phyloP scores from a whole-genome alignment of 2,797 vertebrate genomes.

The Acomys russatus region DNA sequence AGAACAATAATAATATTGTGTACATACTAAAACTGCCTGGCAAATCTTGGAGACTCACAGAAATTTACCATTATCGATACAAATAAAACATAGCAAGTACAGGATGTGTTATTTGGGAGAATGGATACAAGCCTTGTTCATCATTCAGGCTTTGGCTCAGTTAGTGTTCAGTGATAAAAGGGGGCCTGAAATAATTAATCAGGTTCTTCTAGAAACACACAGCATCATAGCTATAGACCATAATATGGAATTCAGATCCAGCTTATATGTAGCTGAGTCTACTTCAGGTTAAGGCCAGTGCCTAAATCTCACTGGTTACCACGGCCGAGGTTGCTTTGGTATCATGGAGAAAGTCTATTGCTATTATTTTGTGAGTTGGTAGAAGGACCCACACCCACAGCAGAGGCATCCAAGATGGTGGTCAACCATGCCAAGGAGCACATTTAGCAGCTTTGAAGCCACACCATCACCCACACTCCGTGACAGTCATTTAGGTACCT shows the following conservation, averaged over 20 bases:
- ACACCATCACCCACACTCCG: slow-evolving; percentile 93
- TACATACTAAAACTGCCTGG: slow-evolving; percentile 94
- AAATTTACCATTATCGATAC: too few relatives aligned
- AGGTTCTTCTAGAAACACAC: too few relatives aligned
- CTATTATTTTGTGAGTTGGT: slow-evolving; percentile 97
- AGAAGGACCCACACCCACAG: slow-evolving; percentile 94
- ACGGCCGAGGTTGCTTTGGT: slow-evolving; percentile 95
- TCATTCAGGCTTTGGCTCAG: too few relatives aligned
- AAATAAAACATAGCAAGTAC: too few relatives aligned
- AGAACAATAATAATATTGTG: slow-evolving; percentile 91
- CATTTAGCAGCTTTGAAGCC: slow-evolving; percentile 91
- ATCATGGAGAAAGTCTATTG: slow-evolving; percentile 96
- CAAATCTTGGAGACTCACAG: slow-evolving; percentile 92
- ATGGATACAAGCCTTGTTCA: too few relatives aligned
- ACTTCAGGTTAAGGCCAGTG: slow-evolving; percentile 93
- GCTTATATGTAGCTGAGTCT: slow-evolving; percentile 90
- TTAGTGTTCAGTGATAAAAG: too few relatives aligned
- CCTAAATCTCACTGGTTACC: slow-evolving; percentile 95
- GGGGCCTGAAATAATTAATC: too few relatives aligned
- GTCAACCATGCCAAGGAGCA: slow-evolving; percentile 95
- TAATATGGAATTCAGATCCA: too few relatives aligned
- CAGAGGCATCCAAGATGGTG: slow-evolving; percentile 87
- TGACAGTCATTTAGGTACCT: slow-evolving; percentile 80
- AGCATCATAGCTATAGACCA: too few relatives aligned
- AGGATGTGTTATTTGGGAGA: too few relatives aligned